These are phyloP conservation scores for Tetanocera ferruginea DNA, from an alignment of 2,888 invertebrate species.

Conservation along the genomic window DNA sequence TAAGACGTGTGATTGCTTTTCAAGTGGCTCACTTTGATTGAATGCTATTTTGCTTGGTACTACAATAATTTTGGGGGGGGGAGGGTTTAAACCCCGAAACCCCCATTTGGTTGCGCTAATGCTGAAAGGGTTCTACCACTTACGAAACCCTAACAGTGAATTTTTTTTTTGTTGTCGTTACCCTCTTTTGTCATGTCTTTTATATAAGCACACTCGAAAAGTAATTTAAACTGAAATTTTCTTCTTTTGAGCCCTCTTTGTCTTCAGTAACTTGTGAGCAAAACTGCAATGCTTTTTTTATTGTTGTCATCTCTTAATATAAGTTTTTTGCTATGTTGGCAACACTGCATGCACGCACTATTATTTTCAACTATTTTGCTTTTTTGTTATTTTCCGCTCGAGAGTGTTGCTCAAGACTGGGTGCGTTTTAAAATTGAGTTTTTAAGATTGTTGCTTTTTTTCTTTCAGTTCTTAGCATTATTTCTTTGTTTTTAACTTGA, in stretches of 20 bases:
- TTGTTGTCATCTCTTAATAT: slow-evolving; percentile 9
- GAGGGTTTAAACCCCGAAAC: too few species aligned
- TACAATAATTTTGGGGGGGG: too few species aligned
- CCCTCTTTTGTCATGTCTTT: background rate
- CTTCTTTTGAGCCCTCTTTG: too few species aligned
- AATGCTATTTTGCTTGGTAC: too few species aligned
- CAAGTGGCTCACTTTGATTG: too few species aligned
- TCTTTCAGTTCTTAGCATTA: background rate
- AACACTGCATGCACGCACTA: slow-evolving; percentile 14
- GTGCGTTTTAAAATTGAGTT: background rate
- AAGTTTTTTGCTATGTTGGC: background rate
- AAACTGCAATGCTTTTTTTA: background rate
- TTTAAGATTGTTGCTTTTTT: background rate
- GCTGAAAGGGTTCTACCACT: background rate
- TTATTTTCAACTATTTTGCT: background rate
- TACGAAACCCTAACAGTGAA: background rate
- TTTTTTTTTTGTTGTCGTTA: background rate
- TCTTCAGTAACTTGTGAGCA: background rate
- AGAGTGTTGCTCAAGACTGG: background rate
- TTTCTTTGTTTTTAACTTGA: background rate
- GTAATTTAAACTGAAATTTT: slow-evolving; percentile 2
- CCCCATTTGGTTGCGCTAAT: too few species aligned
- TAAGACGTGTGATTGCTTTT: too few species aligned
- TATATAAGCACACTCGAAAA: background rate
- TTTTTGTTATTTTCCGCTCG: background rate